A percentile compares a stretch with the other conserved stretches of the same genome.
Conservation (phyloP, 2,113 vertebrate species). For the Cisticola juncidis region DNA sequence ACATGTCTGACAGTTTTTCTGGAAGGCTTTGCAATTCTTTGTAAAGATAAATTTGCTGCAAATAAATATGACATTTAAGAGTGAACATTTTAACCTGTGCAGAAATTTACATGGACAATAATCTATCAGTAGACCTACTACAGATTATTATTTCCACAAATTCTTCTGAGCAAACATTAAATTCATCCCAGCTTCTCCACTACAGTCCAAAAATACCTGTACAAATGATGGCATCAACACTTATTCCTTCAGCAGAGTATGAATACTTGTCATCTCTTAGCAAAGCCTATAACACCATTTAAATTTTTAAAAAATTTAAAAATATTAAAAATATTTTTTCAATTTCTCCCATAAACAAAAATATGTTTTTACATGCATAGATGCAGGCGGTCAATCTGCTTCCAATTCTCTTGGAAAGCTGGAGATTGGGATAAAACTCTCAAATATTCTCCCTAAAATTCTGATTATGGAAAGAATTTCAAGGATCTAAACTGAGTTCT, state of each 20-base stretch:
- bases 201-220: not conserved
- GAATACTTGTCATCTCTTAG: not conserved
- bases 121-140: not conserved
- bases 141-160: not conserved
- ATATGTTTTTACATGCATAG: not conserved
- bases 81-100: not conserved
- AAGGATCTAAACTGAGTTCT: not conserved
- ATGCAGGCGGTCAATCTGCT: not conserved
- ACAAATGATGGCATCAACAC: not conserved
- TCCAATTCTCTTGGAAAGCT: not conserved
- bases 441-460: not conserved
- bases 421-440: not conserved
- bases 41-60: not conserved
- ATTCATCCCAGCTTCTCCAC: not conserved
- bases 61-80: not conserved
- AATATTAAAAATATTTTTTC: not conserved
- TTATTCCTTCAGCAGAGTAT: not conserved
- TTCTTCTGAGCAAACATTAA: not conserved
- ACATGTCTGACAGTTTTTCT: not conserved
- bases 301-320: not conserved
- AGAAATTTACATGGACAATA: not conserved
- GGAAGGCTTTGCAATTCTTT: not conserved
- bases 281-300: not conserved
- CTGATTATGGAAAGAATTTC: not conserved
- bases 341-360: not conserved